Evolutionary conservation across 2,888 invertebrate genomes (phyloP), one percentile per base, ranked within the genome.

Genomic region (Parochlus steinenii): DNA sequence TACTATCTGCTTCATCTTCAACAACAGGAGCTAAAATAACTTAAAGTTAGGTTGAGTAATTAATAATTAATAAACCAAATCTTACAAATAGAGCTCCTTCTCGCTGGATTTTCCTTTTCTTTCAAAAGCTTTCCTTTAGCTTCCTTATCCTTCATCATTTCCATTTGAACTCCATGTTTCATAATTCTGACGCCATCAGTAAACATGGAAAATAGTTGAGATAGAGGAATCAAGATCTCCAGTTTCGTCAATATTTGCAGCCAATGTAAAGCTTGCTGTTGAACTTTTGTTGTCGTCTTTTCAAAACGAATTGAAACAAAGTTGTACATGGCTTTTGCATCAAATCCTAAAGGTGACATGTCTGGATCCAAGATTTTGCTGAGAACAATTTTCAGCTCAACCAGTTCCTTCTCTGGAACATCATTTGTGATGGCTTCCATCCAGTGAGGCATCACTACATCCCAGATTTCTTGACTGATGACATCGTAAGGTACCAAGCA

Each of bases 381-480:
- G 46, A 59, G 63, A 20, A 86, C 72, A 42, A 85, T 76, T 57
- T 86, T 81, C 11, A 92, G 58, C 51, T 90, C 87, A 31, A 69
- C 62, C 27, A 87, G 62, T 50, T 89, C 92, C 54, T 86, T 81
- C 54, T 87, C 83, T 0, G 85, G 83, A 0, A 89, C 85, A 51
- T 89, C 87, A 41, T 81, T 80, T 33, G 85, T 85, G 44, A 98
- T 87, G 1, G 93, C 89, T 58, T 95, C 93, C 79, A 98, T 81
- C 98, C 98, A 98, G 48, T 87, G 82, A 0, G 98, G 97, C 89
- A 98, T 98, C 15, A 98, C 89, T 54, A 81, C 81, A 54, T 93
- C 87, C 98, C 98, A 98, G 38, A 92, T 87, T 49, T 92, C 87
- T 43, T 85, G 78, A 0, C 89, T 87, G 44, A 99, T 86, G 17